A percentile compares a stretch with the other conserved stretches of the same genome.
phyloP scores from a whole-genome alignment of 2,113 vertebrate species.

The Phrynosoma platyrhinos region DNA sequence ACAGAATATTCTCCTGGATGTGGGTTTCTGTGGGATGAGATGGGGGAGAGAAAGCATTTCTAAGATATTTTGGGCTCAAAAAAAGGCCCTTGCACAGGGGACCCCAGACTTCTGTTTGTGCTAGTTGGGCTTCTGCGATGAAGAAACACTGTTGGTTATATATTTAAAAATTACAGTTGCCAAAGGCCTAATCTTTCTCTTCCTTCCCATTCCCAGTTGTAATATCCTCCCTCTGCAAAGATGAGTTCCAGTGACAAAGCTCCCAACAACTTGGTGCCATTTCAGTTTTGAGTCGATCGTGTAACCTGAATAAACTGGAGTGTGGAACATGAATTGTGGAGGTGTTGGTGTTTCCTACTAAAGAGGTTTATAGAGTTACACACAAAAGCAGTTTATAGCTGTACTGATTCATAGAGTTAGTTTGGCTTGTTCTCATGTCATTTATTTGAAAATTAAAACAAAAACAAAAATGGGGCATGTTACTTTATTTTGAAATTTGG shows the following conservation, averaged over 20 bases:
- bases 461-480: background rate
- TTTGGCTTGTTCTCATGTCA: background rate
- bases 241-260: constrained; percentile 65
- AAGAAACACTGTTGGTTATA: too few species aligned
- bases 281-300: constrained; percentile 12
- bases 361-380: background rate
- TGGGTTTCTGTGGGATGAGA: too few species aligned
- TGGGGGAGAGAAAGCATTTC: too few species aligned
- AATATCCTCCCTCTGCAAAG: constrained; percentile 82
- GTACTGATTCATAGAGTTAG: background rate
- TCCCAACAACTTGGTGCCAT: constrained; percentile 35
- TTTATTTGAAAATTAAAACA: background rate
- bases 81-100: too few species aligned
- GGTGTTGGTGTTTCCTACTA: constrained; percentile 24
- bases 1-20: too few species aligned
- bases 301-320: background rate
- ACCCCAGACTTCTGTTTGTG: too few species aligned
- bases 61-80: too few species aligned
- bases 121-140: too few species aligned
- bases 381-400: background rate
- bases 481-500: background rate
- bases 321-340: constrained; percentile 1
- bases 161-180: too few species aligned
- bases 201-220: constrained; percentile 72
- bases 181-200: background rate